These are phyloP conservation scores for Physocephala rufipes DNA, from an alignment of 2,888 invertebrate genomes.

Conservation along the genomic window DNA sequence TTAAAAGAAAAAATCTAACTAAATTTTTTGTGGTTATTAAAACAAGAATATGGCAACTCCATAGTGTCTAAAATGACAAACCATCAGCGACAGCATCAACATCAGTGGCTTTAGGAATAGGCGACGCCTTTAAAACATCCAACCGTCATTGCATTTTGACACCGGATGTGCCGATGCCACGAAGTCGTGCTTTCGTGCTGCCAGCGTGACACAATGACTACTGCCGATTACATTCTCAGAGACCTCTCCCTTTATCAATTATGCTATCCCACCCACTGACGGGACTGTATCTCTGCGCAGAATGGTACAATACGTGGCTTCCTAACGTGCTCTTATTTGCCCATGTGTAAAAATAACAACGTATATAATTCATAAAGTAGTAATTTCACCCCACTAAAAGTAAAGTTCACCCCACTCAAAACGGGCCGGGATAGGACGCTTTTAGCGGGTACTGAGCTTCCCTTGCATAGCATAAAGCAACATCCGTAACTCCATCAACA, in stretches of 20 bases:
- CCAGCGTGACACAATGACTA: constrained; percentile 3
- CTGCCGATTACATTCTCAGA: neutral
- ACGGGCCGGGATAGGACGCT: neutral
- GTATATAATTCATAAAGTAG: constrained; percentile 10
- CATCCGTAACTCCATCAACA: no score
- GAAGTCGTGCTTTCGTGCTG: constrained; percentile 22
- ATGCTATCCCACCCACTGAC: neutral
- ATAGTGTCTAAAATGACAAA: neutral
- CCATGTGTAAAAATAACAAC: constrained; percentile 28
- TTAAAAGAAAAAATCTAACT: no score
- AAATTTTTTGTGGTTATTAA: constrained; percentile 20
- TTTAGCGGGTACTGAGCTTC: constrained; percentile 20
- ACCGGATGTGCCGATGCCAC: constrained; percentile 29
- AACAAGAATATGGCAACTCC: neutral
- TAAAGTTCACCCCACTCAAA: no score
- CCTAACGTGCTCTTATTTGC: constrained; percentile 14
- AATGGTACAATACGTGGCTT: neutral
- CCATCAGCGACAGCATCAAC: constrained; percentile 7
- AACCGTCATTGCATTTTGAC: constrained; percentile 27
- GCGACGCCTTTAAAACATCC: constrained; percentile 2
- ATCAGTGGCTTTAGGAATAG: neutral
- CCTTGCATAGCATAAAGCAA: neutral
- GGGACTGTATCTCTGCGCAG: neutral
- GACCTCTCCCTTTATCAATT: neutral
- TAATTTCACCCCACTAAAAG: no score